Evolutionary conservation across 2,888 invertebrate species (phyloP).

Genomic region (Ptychoptera contaminata): DNA sequence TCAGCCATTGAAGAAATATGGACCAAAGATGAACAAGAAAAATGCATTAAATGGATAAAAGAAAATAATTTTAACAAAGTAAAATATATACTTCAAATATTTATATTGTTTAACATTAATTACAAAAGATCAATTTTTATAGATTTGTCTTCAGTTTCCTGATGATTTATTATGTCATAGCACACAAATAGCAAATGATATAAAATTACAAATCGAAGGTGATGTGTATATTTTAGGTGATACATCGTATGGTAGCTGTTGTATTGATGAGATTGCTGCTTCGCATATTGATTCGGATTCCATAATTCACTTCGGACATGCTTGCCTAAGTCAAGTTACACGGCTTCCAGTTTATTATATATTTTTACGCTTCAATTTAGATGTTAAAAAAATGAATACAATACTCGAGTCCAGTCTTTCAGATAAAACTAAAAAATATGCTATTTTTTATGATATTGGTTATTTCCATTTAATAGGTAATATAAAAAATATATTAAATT

Average conservation of each 20-base stretch:
- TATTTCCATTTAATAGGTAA: constrained; percentile 46
- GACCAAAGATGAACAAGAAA: constrained; percentile 21
- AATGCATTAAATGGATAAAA: constrained; percentile 46
- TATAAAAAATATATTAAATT: constrained; percentile 1
- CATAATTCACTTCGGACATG: constrained; percentile 80
- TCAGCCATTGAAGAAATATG: constrained; percentile 21
- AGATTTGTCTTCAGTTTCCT: constrained; percentile 88
- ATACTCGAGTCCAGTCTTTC: not conserved
- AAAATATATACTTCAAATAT: constrained; percentile 13
- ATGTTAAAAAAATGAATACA: constrained; percentile 31
- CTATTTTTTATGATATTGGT: constrained; percentile 51
- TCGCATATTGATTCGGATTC: constrained; percentile 74
- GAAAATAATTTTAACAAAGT: constrained; percentile 50
- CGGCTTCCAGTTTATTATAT: constrained; percentile 63
- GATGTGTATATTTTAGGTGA: constrained; percentile 74
- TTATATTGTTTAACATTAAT: constrained; percentile 4
- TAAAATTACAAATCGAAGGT: constrained; percentile 30
- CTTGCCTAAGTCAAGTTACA: constrained; percentile 63
- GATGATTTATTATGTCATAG: constrained; percentile 61
- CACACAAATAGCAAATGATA: constrained; percentile 44
- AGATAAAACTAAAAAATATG: constrained; percentile 25
- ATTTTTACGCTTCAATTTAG: constrained; percentile 44
- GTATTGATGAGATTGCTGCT: constrained; percentile 61
- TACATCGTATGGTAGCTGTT: constrained; percentile 74
- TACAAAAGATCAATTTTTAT: constrained; percentile 5